Evolutionary conservation across 2,797 vertebrate species (phyloP).

Genomic region (Tenualosa thibaudeaui): DNA sequence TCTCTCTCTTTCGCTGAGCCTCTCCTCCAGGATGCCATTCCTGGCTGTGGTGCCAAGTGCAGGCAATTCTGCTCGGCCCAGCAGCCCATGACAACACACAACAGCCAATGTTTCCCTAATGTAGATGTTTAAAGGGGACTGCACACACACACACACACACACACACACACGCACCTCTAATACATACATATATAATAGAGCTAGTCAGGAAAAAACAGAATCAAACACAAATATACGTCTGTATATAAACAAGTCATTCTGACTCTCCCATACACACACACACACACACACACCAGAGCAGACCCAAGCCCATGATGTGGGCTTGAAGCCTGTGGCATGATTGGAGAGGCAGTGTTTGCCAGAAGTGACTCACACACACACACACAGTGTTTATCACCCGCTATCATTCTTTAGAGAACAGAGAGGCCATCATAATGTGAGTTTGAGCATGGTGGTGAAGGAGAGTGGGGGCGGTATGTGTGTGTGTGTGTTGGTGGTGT

Average conservation of each 20-base stretch:
- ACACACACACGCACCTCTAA: not conserved
- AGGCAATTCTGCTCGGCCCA: constrained; percentile 49
- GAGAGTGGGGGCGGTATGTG: not conserved
- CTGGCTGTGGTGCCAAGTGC: constrained; percentile 49
- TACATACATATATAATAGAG: no score
- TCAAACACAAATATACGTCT: not conserved
- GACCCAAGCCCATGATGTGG: not conserved
- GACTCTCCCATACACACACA: not conserved
- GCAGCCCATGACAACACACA: constrained; percentile 29
- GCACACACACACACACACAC: not conserved
- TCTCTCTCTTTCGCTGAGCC: not conserved
- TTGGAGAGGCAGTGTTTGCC: not conserved
- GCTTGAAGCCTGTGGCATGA: not conserved
- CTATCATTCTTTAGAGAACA: not conserved
- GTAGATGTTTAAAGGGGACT: constrained; percentile 3
- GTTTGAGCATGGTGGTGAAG: not conserved
- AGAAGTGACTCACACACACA: not conserved
- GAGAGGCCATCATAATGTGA: not conserved
- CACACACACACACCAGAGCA: not conserved
- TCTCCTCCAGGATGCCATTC: constrained; percentile 46
- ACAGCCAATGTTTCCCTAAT: constrained; percentile 53
- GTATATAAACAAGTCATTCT: no score
- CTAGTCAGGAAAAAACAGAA: no score
- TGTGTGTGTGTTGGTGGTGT: no score
- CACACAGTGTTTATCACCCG: constrained; percentile 2